Evolutionary conservation across 2,888 invertebrate genomes (phyloP), one percentile per base, ranked within the genome.

Genomic region (Heliconius erato): DNA sequence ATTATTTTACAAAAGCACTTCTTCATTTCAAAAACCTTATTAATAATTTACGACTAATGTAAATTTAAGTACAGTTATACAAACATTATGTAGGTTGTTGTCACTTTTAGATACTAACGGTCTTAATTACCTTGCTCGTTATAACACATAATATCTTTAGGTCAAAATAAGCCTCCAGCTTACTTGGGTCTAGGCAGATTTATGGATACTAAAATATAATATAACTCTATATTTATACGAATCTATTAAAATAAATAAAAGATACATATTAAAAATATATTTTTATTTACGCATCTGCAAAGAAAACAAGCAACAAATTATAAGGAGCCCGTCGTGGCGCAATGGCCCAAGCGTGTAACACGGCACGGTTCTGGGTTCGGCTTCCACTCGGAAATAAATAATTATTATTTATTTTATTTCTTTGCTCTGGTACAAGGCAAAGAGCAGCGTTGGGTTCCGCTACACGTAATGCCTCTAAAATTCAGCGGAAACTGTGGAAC

Each of bases 111-210:
- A 63, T 76, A 59, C 74, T 76, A 59, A 76, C 59, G 32, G 26
- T 59, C 74, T 76, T 76, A 76, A 76, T 76, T 76, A 76, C 74
- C 74, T 76, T 16, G 74, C 59, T 76, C 74, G 74, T 76, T 74
- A 63, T 76, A 63, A 35, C 59, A 76, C 14, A 59, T 59, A 76
- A 76, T 76, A 76, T 76, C 74, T 76, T 76, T 59, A 35, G 35
- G 76, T 76, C 76, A 76, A 35, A 74, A 16, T 76, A 76, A 76
- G 63, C 76, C 76, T 76, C 35, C 16, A 14, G 63, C 63, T 63
- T 76, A 63, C 35, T 63, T 76, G 35, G 63, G 63, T n/a, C 76
- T 40, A 63, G 69, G 32, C 35, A 79, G 54, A 71, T 49, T 71
- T 35, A 79, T 79, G 4, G 35, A 44, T 26, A 44, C 40, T 71